These are phyloP conservation scores for Ciconia boyciana DNA, from an alignment of 2,113 vertebrate genomes.

Conservation along the genomic window DNA sequence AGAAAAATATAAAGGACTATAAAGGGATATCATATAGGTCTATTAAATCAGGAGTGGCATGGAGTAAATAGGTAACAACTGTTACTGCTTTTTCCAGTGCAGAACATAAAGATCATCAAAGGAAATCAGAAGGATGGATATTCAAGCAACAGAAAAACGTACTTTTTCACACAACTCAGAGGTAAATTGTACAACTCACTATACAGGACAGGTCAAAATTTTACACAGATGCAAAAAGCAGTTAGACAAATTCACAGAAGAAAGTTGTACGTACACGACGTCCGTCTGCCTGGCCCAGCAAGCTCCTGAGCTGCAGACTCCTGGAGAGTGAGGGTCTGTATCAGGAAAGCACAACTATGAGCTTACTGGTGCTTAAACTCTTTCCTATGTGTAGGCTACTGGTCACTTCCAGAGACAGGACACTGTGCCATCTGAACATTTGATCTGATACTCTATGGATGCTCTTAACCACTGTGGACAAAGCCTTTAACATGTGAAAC, in stretches of 20 bases:
- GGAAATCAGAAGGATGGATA: neutral
- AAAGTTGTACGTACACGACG: neutral
- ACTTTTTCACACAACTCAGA: neutral
- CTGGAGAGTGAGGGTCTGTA: neutral
- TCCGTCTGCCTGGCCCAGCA: accelerated
- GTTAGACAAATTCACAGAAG: neutral
- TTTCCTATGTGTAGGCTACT: neutral
- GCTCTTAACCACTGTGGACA: neutral
- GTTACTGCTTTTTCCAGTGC: neutral
- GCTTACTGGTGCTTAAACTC: neutral
- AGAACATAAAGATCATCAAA: neutral
- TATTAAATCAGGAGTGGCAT: neutral
- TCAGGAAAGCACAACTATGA: neutral
- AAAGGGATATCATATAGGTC: neutral
- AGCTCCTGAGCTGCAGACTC: neutral
- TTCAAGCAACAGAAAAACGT: neutral
- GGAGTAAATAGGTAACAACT: neutral
- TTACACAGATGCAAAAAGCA: neutral
- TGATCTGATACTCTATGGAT: neutral
- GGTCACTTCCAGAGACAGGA: neutral
- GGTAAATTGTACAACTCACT: neutral
- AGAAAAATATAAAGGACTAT: neutral
- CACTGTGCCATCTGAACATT: accelerated
- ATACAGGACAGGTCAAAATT: neutral
- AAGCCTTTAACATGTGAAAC: neutral